Evolutionary conservation across 2,113 vertebrate genomes (phyloP).

Genomic region (Tinamus guttatus): DNA sequence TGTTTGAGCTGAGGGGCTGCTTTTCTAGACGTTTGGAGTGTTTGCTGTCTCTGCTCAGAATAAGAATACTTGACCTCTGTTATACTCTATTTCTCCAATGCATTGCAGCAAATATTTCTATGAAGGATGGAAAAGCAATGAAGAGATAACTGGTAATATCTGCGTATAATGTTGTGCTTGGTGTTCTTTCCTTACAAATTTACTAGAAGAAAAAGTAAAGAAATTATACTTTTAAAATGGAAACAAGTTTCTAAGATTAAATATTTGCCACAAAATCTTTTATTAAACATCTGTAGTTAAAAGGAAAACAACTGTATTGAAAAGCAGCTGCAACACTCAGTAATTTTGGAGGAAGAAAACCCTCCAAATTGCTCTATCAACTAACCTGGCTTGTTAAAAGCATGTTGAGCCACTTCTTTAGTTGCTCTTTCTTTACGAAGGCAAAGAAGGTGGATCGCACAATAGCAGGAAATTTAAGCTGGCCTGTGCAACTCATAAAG

Average conservation of each 20-base stretch:
- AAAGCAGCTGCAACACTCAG: background rate
- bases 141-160: accelerated
- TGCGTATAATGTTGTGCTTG: background rate
- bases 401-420: background rate
- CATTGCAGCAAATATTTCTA: background rate
- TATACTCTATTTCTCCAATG: background rate
- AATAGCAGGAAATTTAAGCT: constrained; percentile 19
- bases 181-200: background rate
- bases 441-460: background rate
- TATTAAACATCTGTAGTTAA: background rate
- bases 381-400: background rate
- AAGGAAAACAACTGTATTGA: background rate
- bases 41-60: background rate
- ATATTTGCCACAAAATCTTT: background rate
- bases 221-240: background rate
- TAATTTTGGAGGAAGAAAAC: background rate
- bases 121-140: background rate
- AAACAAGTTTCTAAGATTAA: background rate
- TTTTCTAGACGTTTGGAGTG: background rate
- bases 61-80: background rate
- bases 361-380: background rate
- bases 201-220: background rate
- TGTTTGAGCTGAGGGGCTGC: background rate
- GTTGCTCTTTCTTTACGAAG: background rate
- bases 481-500: background rate